Evolutionary conservation across 1,140 invertebrate genomes (phyloP).

Genomic region (Trichomalopsis sarcophagae): DNA sequence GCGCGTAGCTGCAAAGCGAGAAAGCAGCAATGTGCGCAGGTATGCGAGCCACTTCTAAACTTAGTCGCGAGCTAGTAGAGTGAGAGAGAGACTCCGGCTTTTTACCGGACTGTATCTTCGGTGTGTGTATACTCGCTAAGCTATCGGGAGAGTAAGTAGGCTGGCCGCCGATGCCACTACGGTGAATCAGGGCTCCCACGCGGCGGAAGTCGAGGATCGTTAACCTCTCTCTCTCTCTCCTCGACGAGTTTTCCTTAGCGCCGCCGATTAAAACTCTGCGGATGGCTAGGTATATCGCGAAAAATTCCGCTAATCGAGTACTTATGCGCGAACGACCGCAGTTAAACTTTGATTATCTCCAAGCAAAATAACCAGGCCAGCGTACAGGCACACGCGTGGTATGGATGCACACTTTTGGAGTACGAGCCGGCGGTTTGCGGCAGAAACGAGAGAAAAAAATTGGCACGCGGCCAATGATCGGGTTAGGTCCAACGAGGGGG

Average conservation of each 20-base stretch:
- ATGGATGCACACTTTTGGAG: not conserved
- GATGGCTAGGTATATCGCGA: not conserved
- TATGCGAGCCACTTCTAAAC: slow-evolving; percentile 70
- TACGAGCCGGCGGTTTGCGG: not conserved
- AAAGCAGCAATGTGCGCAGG: slow-evolving; percentile 53
- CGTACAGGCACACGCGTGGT: not conserved
- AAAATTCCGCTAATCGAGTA: not conserved
- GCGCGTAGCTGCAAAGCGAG: slow-evolving; percentile 46
- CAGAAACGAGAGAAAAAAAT: not conserved
- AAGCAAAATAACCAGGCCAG: not conserved
- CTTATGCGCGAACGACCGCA: not conserved
- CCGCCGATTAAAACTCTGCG: not conserved
- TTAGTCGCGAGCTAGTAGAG: slow-evolving; percentile 60
- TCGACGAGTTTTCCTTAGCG: not conserved
- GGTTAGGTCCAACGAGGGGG: not conserved
- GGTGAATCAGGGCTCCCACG: slow-evolving; percentile 41
- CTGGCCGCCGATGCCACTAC: not conserved
- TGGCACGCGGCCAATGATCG: slow-evolving; percentile 13
- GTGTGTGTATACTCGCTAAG: not conserved
- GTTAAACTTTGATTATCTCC: not conserved
- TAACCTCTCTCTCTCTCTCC: slow-evolving; percentile 28
- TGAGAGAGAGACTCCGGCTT: not conserved
- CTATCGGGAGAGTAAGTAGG: not conserved
- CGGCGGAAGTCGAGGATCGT: slow-evolving; percentile 42
- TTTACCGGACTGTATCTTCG: slow-evolving; percentile 29